Evolutionary conservation across 2,113 vertebrate genomes (phyloP).

Genomic region (Lota lota): DNA sequence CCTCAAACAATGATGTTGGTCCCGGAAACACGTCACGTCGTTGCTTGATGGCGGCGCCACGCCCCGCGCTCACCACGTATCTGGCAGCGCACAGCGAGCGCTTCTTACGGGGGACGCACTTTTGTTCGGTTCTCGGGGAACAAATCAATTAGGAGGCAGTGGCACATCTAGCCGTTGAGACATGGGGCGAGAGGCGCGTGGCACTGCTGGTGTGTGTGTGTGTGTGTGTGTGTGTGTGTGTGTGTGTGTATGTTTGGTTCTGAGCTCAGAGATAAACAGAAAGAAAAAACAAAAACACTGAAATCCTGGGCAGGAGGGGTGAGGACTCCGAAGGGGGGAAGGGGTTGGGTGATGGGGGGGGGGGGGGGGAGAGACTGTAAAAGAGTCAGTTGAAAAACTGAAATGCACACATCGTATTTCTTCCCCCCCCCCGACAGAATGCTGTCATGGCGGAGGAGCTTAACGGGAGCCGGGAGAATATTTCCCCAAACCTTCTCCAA

Average conservation of each 20-base stretch:
- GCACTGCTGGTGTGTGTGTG: constrained; percentile 44
- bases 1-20: constrained; percentile 64
- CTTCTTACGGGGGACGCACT: too few relatives aligned
- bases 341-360: too few relatives aligned
- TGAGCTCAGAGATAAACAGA: constrained; percentile 51
- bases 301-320: constrained; percentile 19
- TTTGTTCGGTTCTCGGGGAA: constrained; percentile 28
- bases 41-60: constrained; percentile 54
- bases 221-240: constrained; percentile 49
- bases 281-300: too few relatives aligned
- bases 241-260: constrained; percentile 60
- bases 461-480: too few relatives aligned
- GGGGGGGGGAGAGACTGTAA: constrained; percentile 16
- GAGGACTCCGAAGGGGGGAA: constrained; percentile 4
- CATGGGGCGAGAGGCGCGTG: background rate
- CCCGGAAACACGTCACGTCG: constrained; percentile 58
- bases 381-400: too few relatives aligned
- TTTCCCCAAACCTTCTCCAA: too few relatives aligned
- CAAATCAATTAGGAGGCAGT: constrained; percentile 62
- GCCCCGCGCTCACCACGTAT: constrained; percentile 48
- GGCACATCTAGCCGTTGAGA: constrained; percentile 28
- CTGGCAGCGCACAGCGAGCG: constrained; percentile 49
- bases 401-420: too few relatives aligned
- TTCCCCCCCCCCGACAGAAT: too few relatives aligned
- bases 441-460: too few relatives aligned